A percentile compares a stretch with the other conserved stretches of the same genome.
phyloP scores from a whole-genome alignment of 2,113 vertebrate species.

The Prinia subflava region DNA sequence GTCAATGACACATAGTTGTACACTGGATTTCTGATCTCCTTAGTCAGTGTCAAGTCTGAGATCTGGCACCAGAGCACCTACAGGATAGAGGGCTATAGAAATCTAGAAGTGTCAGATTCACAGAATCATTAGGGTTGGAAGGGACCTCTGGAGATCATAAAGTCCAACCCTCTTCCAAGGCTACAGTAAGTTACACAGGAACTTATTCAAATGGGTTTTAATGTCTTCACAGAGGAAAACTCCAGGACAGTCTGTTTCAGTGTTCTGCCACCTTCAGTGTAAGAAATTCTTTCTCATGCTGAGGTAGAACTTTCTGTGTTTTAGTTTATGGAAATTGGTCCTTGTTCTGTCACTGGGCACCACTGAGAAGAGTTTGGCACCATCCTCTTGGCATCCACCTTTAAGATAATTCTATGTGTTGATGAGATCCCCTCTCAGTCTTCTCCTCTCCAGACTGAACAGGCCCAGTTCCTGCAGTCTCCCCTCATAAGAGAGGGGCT shows the following conservation, averaged over 20 bases:
- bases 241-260: neutral
- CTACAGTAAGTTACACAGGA: neutral
- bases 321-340: neutral
- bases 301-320: neutral
- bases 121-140: neutral
- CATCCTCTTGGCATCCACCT: neutral
- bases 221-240: neutral
- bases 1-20: neutral
- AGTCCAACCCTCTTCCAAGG: neutral
- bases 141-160: neutral
- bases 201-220: neutral
- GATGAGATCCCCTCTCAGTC: neutral
- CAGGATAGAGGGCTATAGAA: neutral
- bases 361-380: neutral
- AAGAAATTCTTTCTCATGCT: neutral
- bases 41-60: neutral
- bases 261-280: neutral
- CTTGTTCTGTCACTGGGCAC: neutral
- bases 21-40: neutral
- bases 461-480: neutral
- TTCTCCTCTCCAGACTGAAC: neutral
- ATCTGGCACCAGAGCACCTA: neutral
- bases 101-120: neutral
- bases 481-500: no score
- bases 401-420: accelerated